These are phyloP conservation scores for Neodiprion lecontei DNA, from an alignment of 1,140 invertebrate genomes.

Conservation along the genomic window DNA sequence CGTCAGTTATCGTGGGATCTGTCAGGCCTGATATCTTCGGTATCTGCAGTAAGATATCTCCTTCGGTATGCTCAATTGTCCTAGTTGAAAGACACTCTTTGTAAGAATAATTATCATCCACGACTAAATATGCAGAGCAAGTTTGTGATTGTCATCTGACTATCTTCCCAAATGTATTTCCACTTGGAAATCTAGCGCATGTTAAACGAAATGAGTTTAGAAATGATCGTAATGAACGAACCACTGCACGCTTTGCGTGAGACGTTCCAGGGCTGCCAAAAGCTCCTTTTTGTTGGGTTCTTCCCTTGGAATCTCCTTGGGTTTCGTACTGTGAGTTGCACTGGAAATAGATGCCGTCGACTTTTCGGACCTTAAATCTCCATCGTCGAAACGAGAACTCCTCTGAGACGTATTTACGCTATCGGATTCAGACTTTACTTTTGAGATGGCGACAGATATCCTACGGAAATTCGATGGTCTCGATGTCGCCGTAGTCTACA, in stretches of 20 bases:
- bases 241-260: constrained; percentile 47
- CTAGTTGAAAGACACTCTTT: constrained; percentile 46
- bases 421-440: constrained; percentile 20
- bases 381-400: constrained; percentile 15
- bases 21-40: constrained; percentile 63
- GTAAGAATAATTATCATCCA: not conserved
- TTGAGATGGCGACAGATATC: constrained; percentile 54
- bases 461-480: constrained; percentile 65
- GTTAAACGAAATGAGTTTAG: constrained; percentile 46
- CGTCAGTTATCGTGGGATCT: constrained; percentile 58
- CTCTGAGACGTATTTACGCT: constrained; percentile 29
- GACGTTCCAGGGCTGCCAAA: constrained; percentile 44
- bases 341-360: not conserved
- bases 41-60: constrained; percentile 70
- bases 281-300: constrained; percentile 45
- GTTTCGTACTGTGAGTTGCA: not conserved
- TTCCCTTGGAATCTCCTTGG: not conserved
- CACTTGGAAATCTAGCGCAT: constrained; percentile 52
- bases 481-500: constrained; percentile 53
- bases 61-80: constrained; percentile 73
- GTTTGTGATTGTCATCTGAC: constrained; percentile 15
- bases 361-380: constrained; percentile 26
- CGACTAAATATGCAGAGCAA: constrained; percentile 9
- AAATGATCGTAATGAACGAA: constrained; percentile 46
- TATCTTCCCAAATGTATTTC: constrained; percentile 33